phyloP scores from a whole-genome alignment of 1,140 invertebrate genomes.

The Eubasilissa regina region DNA sequence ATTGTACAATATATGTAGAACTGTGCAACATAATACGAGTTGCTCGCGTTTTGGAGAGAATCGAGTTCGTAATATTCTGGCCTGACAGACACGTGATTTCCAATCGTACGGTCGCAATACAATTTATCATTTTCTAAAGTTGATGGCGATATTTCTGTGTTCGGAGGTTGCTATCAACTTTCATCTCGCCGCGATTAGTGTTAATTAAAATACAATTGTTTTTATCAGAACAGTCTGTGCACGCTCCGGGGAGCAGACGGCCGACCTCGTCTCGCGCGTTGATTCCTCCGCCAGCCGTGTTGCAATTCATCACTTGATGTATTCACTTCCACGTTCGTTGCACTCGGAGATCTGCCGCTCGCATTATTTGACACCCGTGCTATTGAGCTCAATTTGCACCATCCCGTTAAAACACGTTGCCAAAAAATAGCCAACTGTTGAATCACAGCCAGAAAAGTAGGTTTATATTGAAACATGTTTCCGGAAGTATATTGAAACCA shows the following conservation, averaged over 20 bases:
- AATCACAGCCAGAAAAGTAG: too few species aligned
- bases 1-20: too few species aligned
- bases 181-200: slow-evolving; percentile 18
- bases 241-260: neutral
- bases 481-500: too few species aligned
- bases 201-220: slow-evolving; percentile 16
- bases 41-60: too few species aligned
- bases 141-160: neutral
- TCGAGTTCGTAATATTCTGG: too few species aligned
- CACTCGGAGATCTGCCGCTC: slow-evolving; percentile 3
- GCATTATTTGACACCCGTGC: neutral
- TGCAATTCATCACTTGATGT: neutral
- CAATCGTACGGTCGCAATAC: too few species aligned
- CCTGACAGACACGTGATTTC: too few species aligned
- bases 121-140: neutral
- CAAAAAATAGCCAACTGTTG: too few species aligned
- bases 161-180: neutral
- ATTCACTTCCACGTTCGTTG: slow-evolving; percentile 14
- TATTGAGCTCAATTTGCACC: neutral
- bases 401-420: too few species aligned
- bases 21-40: too few species aligned
- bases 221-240: slow-evolving; percentile 4
- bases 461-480: too few species aligned
- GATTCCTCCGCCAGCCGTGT: slow-evolving; percentile 7
- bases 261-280: slow-evolving; percentile 11